Evolutionary conservation across 2,797 vertebrate species (phyloP), one percentile per base, ranked within the genome.

Genomic region (Avahi laniger): DNA sequence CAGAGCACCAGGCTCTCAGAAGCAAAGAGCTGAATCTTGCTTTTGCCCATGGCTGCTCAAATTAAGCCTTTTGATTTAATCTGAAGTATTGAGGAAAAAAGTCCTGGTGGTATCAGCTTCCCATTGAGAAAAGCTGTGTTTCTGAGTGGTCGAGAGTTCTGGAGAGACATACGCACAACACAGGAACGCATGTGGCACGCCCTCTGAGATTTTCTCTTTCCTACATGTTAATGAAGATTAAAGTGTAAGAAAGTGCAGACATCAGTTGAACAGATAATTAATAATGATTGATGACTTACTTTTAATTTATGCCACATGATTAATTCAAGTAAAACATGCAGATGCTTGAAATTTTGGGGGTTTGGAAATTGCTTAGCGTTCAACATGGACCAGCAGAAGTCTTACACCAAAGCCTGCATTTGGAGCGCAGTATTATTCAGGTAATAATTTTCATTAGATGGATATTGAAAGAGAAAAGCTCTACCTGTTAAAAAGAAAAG

Each of bases 231-330:
- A 98, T 98, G 98, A 98, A 98, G 96, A 98, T 90, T 89, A 97
- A 98, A 97, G 92, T 96, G 73, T 93, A 97, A 97, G 97, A 97
- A 98, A 97, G 93, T 94, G 72, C 95, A 98, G 96, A 82, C 94
- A 96, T 97, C 89, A 94, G 89, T 94, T 96, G 96, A 98, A 97
- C 10, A 9, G 96, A 96, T 97, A 98, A 98, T 98, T 98, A 98
- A 97, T 97, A 91, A 98, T 96, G 98, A 98, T 89, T 97, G 96
- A 97, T 98, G 97, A 96, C 93, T 98, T 93, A 96, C 75, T 98
- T 97, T 97, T 96, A 97, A 98, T 97, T 97, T 97, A 95, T 88
- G 96, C 57, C 80, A 88, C 80, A 83, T 95, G 33, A 97, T 94
- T 94, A 97, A 98, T 96, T 97, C 94, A 96, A 28, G 6, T 96